A percentile compares a stretch with the other conserved stretches of the same genome.
phyloP scores from a whole-genome alignment of 2,797 vertebrate species.

The Brotula barbata region DNA sequence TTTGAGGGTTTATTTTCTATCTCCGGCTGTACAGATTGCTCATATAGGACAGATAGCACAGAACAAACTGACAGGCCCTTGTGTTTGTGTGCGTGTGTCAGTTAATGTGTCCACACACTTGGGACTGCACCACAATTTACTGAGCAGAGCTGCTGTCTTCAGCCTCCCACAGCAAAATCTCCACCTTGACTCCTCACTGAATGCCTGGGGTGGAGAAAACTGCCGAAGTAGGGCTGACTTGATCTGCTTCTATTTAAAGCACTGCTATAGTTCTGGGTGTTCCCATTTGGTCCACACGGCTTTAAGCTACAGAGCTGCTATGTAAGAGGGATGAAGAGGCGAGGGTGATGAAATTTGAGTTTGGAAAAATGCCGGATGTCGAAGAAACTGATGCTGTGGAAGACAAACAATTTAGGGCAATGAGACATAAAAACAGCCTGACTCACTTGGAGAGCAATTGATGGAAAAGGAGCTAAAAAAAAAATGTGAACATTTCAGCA shows the following conservation, averaged over 20 bases:
- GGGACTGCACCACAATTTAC: slow-evolving; percentile 33
- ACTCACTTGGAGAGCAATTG: neutral
- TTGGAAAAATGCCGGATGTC: slow-evolving; percentile 16
- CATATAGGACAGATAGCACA: neutral
- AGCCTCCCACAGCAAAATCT: slow-evolving; percentile 31
- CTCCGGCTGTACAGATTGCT: neutral
- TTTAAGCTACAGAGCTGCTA: slow-evolving; percentile 47
- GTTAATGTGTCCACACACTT: slow-evolving; percentile 10
- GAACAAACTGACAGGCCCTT: neutral
- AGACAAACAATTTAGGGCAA: slow-evolving; percentile 21
- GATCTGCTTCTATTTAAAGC: slow-evolving; percentile 71
- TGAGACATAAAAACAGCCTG: too few relatives aligned
- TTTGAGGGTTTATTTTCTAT: slow-evolving; percentile 6
- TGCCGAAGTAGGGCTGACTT: slow-evolving; percentile 69
- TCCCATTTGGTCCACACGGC: slow-evolving; percentile 59
- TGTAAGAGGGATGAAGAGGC: slow-evolving; percentile 9
- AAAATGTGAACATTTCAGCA: slow-evolving; percentile 3
- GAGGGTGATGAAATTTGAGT: slow-evolving; percentile 23
- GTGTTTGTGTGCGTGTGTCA: slow-evolving; percentile 10
- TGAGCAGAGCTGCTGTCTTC: slow-evolving; percentile 16
- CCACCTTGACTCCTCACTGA: slow-evolving; percentile 45
- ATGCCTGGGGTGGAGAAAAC: slow-evolving; percentile 36
- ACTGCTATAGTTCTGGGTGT: slow-evolving; percentile 48
- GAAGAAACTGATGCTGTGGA: slow-evolving; percentile 13
- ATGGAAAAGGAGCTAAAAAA: neutral